Conservation (phyloP, 2,888 invertebrate species). For the Meliscaeva auricollis region DNA sequence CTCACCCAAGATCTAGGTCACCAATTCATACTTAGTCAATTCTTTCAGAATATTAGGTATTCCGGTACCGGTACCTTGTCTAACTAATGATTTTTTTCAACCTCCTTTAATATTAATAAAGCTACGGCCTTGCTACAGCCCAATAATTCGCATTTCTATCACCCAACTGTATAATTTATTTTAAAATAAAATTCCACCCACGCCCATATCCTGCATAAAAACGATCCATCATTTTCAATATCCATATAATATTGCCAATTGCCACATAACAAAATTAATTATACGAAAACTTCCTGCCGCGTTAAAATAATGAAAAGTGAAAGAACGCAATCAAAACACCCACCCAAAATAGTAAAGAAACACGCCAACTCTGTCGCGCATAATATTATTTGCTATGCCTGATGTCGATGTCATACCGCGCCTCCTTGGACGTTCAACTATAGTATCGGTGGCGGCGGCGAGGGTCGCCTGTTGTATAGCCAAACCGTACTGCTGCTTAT, state of each 20-base stretch:
- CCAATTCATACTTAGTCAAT: too few relatives aligned
- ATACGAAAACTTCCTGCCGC: constrained; percentile 44
- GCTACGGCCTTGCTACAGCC: neutral
- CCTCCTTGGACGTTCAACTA: neutral
- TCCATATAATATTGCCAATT: neutral
- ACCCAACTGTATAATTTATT: constrained; percentile 4
- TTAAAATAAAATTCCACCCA: constrained; percentile 19
- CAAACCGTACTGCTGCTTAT: neutral
- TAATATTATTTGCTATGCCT: neutral
- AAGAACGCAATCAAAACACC: constrained; percentile 68
- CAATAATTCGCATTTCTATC: neutral
- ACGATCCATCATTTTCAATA: constrained; percentile 31
- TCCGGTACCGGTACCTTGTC: too few relatives aligned
- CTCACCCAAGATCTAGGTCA: too few relatives aligned
- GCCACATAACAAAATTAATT: constrained; percentile 24
- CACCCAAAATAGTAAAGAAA: constrained; percentile 39
- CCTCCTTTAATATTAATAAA: too few relatives aligned
- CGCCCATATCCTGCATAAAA: constrained; percentile 17
- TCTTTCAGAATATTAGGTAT: too few relatives aligned
- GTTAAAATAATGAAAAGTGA: constrained; percentile 63
- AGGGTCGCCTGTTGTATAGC: neutral
- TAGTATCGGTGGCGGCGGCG: too few relatives aligned
- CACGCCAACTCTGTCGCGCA: constrained; percentile 53
- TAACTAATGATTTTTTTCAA: too few relatives aligned
- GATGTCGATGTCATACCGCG: neutral